Conservation (phyloP, 2,888 invertebrate species). For the Lacanobia oleracea region DNA sequence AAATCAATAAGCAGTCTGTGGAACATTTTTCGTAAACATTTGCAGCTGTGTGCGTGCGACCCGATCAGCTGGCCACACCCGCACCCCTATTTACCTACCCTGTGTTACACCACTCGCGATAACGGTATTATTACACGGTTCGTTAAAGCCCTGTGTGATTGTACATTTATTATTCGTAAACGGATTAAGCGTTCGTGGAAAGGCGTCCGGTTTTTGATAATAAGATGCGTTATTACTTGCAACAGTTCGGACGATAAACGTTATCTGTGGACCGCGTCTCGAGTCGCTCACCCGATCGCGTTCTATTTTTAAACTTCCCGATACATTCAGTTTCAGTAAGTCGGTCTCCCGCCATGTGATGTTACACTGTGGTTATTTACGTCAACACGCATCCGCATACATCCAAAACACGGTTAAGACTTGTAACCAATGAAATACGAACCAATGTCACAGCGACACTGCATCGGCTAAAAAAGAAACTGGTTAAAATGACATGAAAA, state of each 20-base stretch:
- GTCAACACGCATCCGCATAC: conserved; percentile 75
- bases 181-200: conserved; percentile 50
- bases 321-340: conserved; percentile 78
- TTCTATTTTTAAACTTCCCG: conserved; percentile 83
- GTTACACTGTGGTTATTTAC: conserved; percentile 78
- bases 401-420: conserved; percentile 66
- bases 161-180: conserved; percentile 46
- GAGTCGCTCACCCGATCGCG: conserved; percentile 71
- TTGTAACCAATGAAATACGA: conserved; percentile 61
- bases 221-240: conserved; percentile 56
- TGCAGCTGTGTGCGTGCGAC: conserved; percentile 76
- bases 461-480: conserved; percentile 54
- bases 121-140: conserved; percentile 49
- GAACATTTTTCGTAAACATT: conserved; percentile 79
- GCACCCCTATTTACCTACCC: conserved; percentile 65
- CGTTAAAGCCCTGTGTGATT: conserved; percentile 48
- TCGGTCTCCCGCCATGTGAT: conserved; percentile 78
- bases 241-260: conserved; percentile 73
- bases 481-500: conserved; percentile 69
- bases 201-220: conserved; percentile 58
- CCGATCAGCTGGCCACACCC: conserved; percentile 87
- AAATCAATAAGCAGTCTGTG: conserved; percentile 81
- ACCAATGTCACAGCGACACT: conserved; percentile 67
- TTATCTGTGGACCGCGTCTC: conserved; percentile 74
- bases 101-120: conserved; percentile 46